Conservation (phyloP, 2,797 vertebrate genomes). For the Sebastes itinus region DNA sequence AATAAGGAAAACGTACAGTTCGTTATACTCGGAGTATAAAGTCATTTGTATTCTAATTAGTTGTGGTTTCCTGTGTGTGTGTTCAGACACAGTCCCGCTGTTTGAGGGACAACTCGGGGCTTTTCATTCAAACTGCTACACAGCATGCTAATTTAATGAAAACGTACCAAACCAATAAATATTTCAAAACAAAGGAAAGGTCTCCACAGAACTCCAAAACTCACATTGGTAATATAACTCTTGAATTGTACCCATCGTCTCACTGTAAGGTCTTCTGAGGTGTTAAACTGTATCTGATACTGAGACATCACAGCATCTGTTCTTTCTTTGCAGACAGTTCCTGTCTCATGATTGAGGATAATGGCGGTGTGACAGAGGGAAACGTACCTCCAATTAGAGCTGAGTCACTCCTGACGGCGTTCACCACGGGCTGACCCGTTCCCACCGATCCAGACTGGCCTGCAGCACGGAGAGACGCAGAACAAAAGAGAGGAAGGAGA, state of each 20-base stretch:
- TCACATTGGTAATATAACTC: not conserved
- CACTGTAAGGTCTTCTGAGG: not conserved
- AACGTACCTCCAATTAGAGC: conserved; percentile 92
- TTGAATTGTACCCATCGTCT: not conserved
- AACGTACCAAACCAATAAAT: not conserved
- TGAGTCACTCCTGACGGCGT: conserved; percentile 88
- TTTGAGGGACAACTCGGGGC: conserved; percentile 1
- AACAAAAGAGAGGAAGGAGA: conserved; percentile 18
- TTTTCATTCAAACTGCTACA: conserved; percentile 7
- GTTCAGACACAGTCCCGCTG: conserved; percentile 6
- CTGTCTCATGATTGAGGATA: not conserved
- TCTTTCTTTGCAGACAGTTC: not conserved
- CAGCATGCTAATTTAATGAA: not conserved
- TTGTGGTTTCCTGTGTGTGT: conserved; percentile 48
- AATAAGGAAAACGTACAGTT: conserved; percentile 9
- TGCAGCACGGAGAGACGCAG: conserved; percentile 60
- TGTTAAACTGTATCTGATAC: not conserved
- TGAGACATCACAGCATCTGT: not conserved
- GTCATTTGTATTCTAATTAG: conserved; percentile 58
- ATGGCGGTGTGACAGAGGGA: not conserved
- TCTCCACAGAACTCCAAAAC: not conserved
- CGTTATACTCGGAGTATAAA: not conserved
- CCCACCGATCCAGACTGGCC: conserved; percentile 90
- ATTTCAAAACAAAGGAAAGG: not conserved
- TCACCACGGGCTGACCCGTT: conserved; percentile 86